phyloP scores from a whole-genome alignment of 2,113 vertebrate genomes.

The Danio rerio region GRCz12tu NC_133185.1:22508501-22509000 shows the following conservation, averaged over 20 bases:
- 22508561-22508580: constrained; percentile 26
- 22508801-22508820: neutral
- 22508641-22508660: neutral
- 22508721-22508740: constrained; percentile 2
- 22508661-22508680: constrained; percentile 21
- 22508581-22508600: constrained; percentile 31
- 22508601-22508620: neutral
- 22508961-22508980: neutral
- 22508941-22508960: constrained; percentile 4
- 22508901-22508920: neutral
- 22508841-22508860: neutral
- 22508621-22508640: constrained; percentile 9
- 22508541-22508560: neutral
- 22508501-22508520: constrained; percentile 11
- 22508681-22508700: constrained; percentile 10
- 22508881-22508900: constrained; percentile 29
- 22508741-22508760: neutral
- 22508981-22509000: neutral
- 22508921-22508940: neutral
- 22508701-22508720: constrained; percentile 4
- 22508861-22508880: constrained; percentile 9
- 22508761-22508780: neutral
- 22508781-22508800: neutral
- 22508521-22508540: constrained; percentile 15
- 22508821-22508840: neutral